Percentiles rank a stretch among this genome's conserved stretches.
These are phyloP conservation scores for Anorthoa munda DNA, from an alignment of 2,888 invertebrate genomes.

Conservation along the genomic window DNA sequence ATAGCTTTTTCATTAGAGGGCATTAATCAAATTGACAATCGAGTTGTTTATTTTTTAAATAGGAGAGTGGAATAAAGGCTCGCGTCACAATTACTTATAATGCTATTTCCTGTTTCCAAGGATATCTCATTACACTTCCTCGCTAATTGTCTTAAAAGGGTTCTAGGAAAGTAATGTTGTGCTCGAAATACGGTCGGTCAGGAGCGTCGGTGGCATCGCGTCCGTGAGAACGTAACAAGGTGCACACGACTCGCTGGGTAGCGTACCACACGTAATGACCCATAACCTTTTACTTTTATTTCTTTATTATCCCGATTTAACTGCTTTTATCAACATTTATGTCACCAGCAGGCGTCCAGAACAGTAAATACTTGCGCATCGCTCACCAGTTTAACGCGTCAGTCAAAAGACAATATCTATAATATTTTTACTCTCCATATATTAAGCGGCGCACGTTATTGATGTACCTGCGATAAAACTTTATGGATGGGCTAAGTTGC, in stretches of 20 bases:
- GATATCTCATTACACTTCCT: constrained; percentile 73
- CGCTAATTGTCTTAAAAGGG: constrained; percentile 76
- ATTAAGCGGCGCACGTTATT: constrained; percentile 70
- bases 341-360: constrained; percentile 76
- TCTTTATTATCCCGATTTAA: constrained; percentile 79
- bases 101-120: constrained; percentile 54
- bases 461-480: constrained; percentile 53
- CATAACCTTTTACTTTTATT: constrained; percentile 82
- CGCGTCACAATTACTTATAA: constrained; percentile 43
- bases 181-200: constrained; percentile 76
- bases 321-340: constrained; percentile 82
- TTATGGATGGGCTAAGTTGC: constrained; percentile 31
- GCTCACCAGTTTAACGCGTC: constrained; percentile 74
- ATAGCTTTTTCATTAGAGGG: constrained; percentile 49
- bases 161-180: constrained; percentile 77
- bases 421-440: constrained; percentile 73
- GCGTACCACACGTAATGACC: constrained; percentile 80
- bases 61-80: constrained; percentile 23
- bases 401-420: constrained; percentile 77
- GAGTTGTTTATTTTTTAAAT: constrained; percentile 8
- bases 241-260: constrained; percentile 75
- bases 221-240: constrained; percentile 85
- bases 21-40: constrained; percentile 50
- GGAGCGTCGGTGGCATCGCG: constrained; percentile 50
- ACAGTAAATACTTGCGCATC: constrained; percentile 74